Evolutionary conservation across 2,888 invertebrate species (phyloP).

Genomic region (Ophioninae sp.): DNA sequence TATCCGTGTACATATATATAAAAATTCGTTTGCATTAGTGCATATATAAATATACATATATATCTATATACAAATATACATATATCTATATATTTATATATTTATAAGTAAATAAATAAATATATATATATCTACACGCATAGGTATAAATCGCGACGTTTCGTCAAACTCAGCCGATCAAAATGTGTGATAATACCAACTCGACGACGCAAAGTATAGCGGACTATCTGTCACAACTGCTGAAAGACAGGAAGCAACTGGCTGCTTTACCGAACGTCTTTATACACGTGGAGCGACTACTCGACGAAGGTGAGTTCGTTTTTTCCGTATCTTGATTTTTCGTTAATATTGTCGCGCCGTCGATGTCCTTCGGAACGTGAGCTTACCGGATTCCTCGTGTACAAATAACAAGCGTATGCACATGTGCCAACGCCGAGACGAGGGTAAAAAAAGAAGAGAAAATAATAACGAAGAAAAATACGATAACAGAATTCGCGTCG

Average conservation of each 20-base stretch:
- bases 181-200: constrained; percentile 80
- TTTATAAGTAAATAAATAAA: constrained; percentile 34
- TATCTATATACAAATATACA: constrained; percentile 34
- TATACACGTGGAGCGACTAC: constrained; percentile 98
- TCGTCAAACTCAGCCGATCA: constrained; percentile 66
- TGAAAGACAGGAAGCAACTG: constrained; percentile 99
- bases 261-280: constrained; percentile 99
- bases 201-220: constrained; percentile 97
- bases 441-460: neutral
- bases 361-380: neutral
- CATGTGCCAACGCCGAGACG: neutral
- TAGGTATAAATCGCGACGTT: constrained; percentile 49
- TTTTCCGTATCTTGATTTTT: neutral
- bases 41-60: constrained; percentile 35
- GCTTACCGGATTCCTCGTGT: neutral
- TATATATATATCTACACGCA: constrained; percentile 28
- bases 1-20: constrained; percentile 9
- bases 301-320: constrained; percentile 96
- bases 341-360: neutral
- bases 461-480: neutral
- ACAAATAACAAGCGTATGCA: constrained; percentile 8
- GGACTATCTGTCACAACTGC: constrained; percentile 99
- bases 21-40: constrained; percentile 16
- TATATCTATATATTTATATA: constrained; percentile 20
- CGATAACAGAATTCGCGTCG: constrained; percentile 27